phyloP scores from a whole-genome alignment of 2,888 invertebrate genomes.

The Dendrolimus pini region DNA sequence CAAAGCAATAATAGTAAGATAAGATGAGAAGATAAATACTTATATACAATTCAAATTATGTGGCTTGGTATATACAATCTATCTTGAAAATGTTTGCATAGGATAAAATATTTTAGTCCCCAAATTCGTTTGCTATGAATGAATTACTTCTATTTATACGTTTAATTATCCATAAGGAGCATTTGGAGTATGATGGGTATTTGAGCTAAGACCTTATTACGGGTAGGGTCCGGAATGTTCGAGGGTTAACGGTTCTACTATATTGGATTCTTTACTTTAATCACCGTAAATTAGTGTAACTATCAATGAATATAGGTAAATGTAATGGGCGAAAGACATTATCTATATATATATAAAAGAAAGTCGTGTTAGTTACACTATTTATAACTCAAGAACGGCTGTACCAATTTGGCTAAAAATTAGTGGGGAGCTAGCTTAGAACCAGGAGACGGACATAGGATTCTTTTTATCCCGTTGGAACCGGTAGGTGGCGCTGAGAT shows the following conservation, averaged over 20 bases:
- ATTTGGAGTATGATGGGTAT: constrained; percentile 35
- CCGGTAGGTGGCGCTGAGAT: no score
- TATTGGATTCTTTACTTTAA: constrained; percentile 38
- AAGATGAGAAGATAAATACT: no score
- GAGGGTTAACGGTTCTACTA: constrained; percentile 29
- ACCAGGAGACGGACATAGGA: no score
- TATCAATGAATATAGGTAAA: neutral
- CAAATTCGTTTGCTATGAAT: neutral
- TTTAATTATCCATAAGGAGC: constrained; percentile 1
- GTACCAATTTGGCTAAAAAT: no score
- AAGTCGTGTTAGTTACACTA: no score
- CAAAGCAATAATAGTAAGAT: no score
- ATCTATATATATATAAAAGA: no score
- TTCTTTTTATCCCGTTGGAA: no score
- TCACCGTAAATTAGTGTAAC: neutral
- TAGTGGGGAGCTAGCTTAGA: no score
- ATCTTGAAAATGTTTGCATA: neutral
- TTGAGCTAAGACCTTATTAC: constrained; percentile 32
- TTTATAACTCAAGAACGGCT: no score
- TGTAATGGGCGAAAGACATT: neutral
- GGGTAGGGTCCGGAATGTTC: constrained; percentile 34
- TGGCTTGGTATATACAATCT: neutral
- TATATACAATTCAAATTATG: no score
- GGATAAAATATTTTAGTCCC: neutral
- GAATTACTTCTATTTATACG: neutral